Conservation (phyloP, 2,113 vertebrate genomes). For the Spilogale gracilis region DNA sequence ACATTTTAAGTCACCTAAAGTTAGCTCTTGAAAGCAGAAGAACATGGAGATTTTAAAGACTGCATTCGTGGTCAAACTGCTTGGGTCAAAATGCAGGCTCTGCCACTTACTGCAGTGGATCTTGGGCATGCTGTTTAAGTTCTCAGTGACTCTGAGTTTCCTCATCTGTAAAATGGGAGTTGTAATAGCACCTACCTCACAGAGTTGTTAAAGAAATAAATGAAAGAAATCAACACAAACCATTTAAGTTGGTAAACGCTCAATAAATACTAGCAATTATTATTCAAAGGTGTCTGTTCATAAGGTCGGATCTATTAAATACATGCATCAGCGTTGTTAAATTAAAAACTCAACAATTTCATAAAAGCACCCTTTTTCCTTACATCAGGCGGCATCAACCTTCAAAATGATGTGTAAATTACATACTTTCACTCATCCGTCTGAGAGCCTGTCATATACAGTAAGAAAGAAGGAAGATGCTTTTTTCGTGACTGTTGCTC, state of each 20-base stretch:
- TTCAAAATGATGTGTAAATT: neutral
- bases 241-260: neutral
- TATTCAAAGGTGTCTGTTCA: neutral
- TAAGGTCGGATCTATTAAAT: neutral
- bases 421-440: conserved; percentile 48
- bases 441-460: neutral
- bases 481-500: neutral
- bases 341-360: neutral
- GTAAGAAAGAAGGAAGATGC: neutral
- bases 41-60: neutral
- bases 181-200: neutral
- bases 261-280: neutral
- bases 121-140: neutral
- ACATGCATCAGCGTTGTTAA: neutral
- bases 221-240: neutral
- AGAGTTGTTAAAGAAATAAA: neutral
- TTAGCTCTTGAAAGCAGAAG: neutral
- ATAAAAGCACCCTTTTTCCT: neutral
- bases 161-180: conserved; percentile 43
- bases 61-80: neutral
- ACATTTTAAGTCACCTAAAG: neutral
- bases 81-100: neutral
- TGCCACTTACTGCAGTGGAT: neutral
- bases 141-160: neutral
- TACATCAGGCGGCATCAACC: conserved; percentile 34